Base-by-base conservation (phyloP, 35 echinoderm and acorn worm genomes). In the Hemicentrotus pulcherrimus region DNA sequence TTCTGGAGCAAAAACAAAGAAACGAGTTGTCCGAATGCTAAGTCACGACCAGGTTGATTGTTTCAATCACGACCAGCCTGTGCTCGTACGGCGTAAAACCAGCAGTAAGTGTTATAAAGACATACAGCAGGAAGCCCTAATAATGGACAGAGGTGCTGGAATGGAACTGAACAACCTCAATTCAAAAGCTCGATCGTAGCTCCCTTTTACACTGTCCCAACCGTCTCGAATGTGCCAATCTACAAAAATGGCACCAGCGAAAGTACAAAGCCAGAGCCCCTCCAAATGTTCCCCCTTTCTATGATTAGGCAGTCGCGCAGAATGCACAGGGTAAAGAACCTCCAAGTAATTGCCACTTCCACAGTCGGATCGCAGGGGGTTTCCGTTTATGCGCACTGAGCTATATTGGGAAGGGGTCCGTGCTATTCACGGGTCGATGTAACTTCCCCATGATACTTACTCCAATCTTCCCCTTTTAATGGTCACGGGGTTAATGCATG, bases 271-370 rank as follows among this genome's bases (percentile, higher is more conserved):
- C 65, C 18, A 78, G 22, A 78, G 65, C 65, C 65, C 65, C 65
- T 78, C 19, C n/a, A 22, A 28, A 78, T 22, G 65, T 30, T 30
- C 65, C 65, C 24, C 28, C 24, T n/a, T 18, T 78, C 65, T 4
- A 28, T 78, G 65, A 78, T 78, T 78, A 78, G 24, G 65, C 65
- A 78, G 65, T n/a, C 19, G 65, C 65, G 65, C 28, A 78, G 65
- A 78, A 78, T 78, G 65, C 65, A 78, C 18, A 78, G 65, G 50
- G 50, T 55, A 78, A 28, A 22, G 65, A 78, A 30, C 65, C 18
- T 78, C 65, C 65, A 78, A 78, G 65, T 78, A 78, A 78, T 78
- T 78, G 28, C 65, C 65, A 78, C 65, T 78, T 78, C 65, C 65
- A 78, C 65, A 78, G 24, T n/a, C 28, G 65, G 65, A 78, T 78